Conservation (phyloP, 2,113 vertebrate species). For the Myodes glareolus region DNA sequence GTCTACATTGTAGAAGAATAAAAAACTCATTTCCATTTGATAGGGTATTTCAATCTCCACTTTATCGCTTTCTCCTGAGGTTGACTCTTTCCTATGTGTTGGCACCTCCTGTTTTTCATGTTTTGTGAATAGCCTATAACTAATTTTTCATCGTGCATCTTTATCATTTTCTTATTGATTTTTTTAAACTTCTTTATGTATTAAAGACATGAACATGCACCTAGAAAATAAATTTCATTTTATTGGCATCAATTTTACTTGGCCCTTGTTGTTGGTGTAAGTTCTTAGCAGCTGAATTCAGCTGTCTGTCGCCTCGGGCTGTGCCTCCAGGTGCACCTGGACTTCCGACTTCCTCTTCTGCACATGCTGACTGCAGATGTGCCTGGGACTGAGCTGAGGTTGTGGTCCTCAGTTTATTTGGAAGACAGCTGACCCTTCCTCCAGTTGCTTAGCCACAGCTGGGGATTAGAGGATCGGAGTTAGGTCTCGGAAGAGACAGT, state of each 20-base stretch:
- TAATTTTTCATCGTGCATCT: not conserved
- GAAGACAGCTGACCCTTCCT: not conserved
- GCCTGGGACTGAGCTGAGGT: not conserved
- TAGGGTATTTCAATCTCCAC: constrained; percentile 29
- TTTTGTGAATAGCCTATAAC: not conserved
- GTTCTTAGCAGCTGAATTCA: not conserved
- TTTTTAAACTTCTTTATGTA: constrained; percentile 43
- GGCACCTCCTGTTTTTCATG: constrained; percentile 1
- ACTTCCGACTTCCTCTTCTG: not conserved
- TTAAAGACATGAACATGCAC: constrained; percentile 10
- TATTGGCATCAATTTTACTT: constrained; percentile 4
- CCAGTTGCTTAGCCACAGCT: not conserved
- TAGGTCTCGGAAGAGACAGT: not conserved
- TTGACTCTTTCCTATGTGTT: not conserved
- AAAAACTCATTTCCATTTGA: constrained; percentile 1
- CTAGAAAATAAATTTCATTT: constrained; percentile 1
- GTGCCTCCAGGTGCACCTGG: not conserved
- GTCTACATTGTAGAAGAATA: not conserved
- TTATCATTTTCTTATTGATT: constrained; percentile 55
- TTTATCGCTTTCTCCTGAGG: constrained; percentile 39
- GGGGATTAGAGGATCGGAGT: not conserved
- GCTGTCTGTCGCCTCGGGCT: not conserved
- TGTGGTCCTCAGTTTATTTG: not conserved
- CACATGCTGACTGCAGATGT: not conserved
- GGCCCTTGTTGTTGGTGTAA: not conserved